Percentiles rank a stretch among this genome's conserved stretches.
Evolutionary conservation across 1,140 invertebrate genomes (phyloP).

Genomic region (Lethrus apterus): DNA sequence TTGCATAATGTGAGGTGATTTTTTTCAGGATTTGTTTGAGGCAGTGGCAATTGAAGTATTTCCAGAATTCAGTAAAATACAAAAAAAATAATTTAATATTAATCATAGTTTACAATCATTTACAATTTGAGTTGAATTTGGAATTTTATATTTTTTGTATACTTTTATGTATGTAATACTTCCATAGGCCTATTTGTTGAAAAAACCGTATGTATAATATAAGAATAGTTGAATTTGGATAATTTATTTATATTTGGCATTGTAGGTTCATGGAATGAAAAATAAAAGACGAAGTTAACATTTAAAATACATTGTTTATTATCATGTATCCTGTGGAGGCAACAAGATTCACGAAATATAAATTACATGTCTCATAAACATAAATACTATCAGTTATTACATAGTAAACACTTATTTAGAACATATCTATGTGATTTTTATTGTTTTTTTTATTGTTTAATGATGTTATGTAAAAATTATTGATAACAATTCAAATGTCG

Average conservation of each 20-base stretch:
- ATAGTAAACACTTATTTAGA: constrained; percentile 33
- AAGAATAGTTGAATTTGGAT: constrained; percentile 1
- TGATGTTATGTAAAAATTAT: constrained; percentile 11
- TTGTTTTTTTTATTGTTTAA: constrained; percentile 10
- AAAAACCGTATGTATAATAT: no score
- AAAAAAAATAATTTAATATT: not conserved
- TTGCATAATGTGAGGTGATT: constrained; percentile 6
- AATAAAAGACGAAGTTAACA: constrained; percentile 19
- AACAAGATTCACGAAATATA: constrained; percentile 31
- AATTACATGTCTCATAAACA: constrained; percentile 25
- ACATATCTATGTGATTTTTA: constrained; percentile 22
- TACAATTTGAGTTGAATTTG: no score
- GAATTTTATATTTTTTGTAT: no score
- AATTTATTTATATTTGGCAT: not conserved
- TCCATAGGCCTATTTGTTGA: no score
- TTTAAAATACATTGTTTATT: constrained; percentile 33
- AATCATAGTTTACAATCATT: no score
- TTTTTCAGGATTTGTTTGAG: constrained; percentile 65
- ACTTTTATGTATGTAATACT: no score
- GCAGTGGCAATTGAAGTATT: constrained; percentile 65
- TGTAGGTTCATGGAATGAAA: constrained; percentile 1
- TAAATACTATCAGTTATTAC: constrained; percentile 29
- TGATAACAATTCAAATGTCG: constrained; percentile 19
- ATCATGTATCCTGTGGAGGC: constrained; percentile 34
- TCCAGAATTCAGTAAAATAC: constrained; percentile 52